Base-by-base conservation (phyloP, 2,888 invertebrate genomes). In the Mylabris sibirica region DNA sequence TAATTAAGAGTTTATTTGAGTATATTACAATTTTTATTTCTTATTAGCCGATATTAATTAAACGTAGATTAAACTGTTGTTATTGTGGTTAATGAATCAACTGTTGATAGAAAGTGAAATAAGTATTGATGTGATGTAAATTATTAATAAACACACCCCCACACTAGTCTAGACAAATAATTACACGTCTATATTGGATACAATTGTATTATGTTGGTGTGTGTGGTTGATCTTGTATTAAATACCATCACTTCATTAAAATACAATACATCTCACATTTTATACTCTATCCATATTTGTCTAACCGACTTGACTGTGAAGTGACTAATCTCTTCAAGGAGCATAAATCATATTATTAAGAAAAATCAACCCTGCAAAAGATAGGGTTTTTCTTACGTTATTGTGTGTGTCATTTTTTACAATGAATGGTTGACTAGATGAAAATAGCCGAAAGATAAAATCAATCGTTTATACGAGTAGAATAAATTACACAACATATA, bases 241-340 rank as follows among this genome's bases (percentile, higher is more conserved):
- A 12, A 11, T n/a, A 44, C n/a, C 44, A 44, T 44, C 44, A 44
- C 44, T 44, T 44, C 44, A 44, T 44, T 44, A 44, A 44, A 44
- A 44, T 44, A 44, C 44, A 44, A 44, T 5, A 44, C 12, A 5
- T 44, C 17, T 44, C 4, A 44, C n/a, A n/a, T 1, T 44, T 1
- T 17, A 44, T 44, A 17, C 6, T 5, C 4, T 5, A 6, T 44
- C 44, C 3, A 17, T 17, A 3, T 4, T 5, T n/a, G 8, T 8
- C 4, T 17, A 6, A 11, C 6, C 17, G 44, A 44, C 44, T 17
- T 44, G 4, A 44, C 8, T 44, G 4, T 1, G 5, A 12, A 38
- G 3, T 30, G 30, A n/a, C 8, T 30, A 6, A 8, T 30, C 8
- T 30, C 30, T 30, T 30, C 30, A 30, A 30, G 30, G 30, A n/a